phyloP scores from a whole-genome alignment of 2,113 vertebrate species.

The Loxodonta africana region DNA sequence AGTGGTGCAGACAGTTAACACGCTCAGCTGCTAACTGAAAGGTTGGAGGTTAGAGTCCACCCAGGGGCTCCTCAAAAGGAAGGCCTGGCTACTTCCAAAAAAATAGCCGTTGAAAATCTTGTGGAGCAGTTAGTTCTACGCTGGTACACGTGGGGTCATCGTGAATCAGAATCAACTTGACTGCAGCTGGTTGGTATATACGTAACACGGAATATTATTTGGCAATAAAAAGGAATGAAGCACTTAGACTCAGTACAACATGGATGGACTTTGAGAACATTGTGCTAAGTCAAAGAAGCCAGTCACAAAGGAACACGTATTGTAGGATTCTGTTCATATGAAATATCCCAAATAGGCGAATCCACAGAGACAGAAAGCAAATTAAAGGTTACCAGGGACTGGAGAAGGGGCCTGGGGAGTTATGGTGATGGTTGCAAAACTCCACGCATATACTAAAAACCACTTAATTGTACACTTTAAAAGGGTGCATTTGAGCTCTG shows the following conservation, averaged over 20 bases:
- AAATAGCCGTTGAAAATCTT: background rate
- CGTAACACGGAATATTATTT: fast-evolving
- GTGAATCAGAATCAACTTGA: background rate
- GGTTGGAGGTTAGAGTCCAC: background rate
- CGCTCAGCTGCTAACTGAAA: background rate
- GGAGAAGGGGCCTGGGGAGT: background rate
- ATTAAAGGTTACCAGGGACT: fast-evolving
- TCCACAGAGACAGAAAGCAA: background rate
- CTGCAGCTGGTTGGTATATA: background rate
- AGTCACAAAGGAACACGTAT: fast-evolving
- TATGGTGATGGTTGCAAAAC: fast-evolving
- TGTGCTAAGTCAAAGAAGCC: too few species aligned
- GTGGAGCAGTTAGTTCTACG: too few species aligned
- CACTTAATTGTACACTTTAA: background rate
- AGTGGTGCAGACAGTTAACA: background rate
- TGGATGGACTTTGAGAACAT: background rate
- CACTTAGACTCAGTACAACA: fast-evolving
- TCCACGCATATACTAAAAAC: background rate
- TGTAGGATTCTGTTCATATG: fast-evolving
- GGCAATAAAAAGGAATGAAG: background rate
- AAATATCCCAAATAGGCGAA: background rate
- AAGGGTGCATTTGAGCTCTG: too few species aligned
- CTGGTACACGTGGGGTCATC: background rate
- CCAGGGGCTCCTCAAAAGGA: background rate
- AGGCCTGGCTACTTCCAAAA: background rate